Evolutionary conservation across 2,797 vertebrate genomes (phyloP), one percentile per base, ranked within the genome.

Genomic region (Poecile montanus): DNA sequence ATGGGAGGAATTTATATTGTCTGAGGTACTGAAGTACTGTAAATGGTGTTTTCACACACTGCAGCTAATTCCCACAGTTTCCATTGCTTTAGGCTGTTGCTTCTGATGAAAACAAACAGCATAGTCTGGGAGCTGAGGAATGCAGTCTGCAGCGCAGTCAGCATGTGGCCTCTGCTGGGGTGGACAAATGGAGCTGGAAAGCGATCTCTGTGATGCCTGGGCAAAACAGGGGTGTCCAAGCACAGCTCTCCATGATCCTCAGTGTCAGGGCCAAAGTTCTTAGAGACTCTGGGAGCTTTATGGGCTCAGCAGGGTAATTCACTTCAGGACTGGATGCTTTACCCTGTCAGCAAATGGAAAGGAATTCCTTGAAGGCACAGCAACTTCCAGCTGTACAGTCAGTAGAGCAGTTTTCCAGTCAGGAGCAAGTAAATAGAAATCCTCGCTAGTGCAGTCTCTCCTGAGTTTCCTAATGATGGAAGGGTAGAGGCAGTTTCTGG

Each of bases 21-120:
- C 85, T 81, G 88, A 96, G 85, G 44, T 76, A 62, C 94, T 84
- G 83, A 72, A 94, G 90, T 79, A 89, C 91, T 95, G 71, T 89
- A 88, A 97, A 92, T 77, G 90, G 75, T 88, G 95, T 97, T 98
- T 97, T 95, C 94, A 96, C 93, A 91, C 88, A 60, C 75, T 93
- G 67, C 61, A 88, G 91, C 67, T 86, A 66, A 91, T 97, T 96
- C 94, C 96, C 94, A 97, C 95, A 96, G 94, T 97, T 97, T 92
- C 94, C 96, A 95, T 95, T 74, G 96, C 95, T 96, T 50, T 92
- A 94, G 93, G 94, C 89, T 96, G 83, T 96, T 96, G 87, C 95
- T 95, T 96, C 86, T 94, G 58, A 85, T 85, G 94, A 97, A 97
- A 97, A 75, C 88, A 95, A 95, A 95, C 89, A 94, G 83, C 79